phyloP scores from a whole-genome alignment of 2,113 vertebrate genomes.

The Sphaerodactylus townsendi region DNA sequence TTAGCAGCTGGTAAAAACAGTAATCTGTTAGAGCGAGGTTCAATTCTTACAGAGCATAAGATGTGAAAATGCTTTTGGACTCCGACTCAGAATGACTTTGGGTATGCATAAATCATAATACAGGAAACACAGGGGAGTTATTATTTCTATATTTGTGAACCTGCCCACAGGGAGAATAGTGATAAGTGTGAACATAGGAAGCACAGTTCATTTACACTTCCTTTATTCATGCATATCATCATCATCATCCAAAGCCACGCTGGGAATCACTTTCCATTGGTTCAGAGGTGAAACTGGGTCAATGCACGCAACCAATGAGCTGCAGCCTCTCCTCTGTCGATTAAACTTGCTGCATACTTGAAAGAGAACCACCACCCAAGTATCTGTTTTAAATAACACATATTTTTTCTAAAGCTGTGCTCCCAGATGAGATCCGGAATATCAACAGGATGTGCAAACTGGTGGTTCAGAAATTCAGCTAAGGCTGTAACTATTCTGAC shows the following conservation, averaged over 20 bases:
- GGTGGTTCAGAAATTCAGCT: slow-evolving; percentile 15
- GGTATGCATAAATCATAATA: not conserved
- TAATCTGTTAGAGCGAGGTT: not conserved
- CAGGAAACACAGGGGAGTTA: not conserved
- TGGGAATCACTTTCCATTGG: not conserved
- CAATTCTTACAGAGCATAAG: not conserved
- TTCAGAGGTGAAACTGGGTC: not conserved
- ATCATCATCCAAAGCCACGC: not conserved
- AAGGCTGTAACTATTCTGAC: slow-evolving; percentile 36
- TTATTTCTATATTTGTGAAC: not conserved
- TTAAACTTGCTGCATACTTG: too few species aligned
- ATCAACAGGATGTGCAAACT: slow-evolving; percentile 21
- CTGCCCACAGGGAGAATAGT: not conserved
- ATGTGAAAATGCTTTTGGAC: not conserved
- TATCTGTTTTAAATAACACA: too few species aligned
- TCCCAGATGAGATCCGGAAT: too few species aligned
- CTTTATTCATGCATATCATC: not conserved
- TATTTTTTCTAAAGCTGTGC: too few species aligned
- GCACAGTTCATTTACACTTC: not conserved
- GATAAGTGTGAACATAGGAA: not conserved
- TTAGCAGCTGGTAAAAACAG: not conserved
- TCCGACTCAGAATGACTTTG: not conserved
- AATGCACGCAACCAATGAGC: too few species aligned
- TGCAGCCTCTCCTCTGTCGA: too few species aligned
- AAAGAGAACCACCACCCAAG: too few species aligned